These are phyloP conservation scores for Trichonephila inaurata DNA, from an alignment of 1,140 invertebrate genomes.

Conservation along the genomic window DNA sequence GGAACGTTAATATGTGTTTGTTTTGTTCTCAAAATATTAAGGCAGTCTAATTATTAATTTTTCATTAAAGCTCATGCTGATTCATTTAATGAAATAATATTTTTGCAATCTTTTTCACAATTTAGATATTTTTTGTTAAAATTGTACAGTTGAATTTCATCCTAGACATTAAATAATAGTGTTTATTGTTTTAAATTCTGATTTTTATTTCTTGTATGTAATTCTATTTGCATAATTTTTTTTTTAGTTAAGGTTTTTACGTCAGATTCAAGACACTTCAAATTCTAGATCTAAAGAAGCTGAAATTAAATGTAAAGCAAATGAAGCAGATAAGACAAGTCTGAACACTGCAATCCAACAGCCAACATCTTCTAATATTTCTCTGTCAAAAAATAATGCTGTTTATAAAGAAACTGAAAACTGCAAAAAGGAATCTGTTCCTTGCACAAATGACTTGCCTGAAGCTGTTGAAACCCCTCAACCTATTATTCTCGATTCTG, in stretches of 20 bases:
- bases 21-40: no score
- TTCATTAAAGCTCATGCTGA: no score
- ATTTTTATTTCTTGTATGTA: neutral
- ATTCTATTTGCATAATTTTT: neutral
- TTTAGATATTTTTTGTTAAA: no score
- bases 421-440: neutral
- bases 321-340: neutral
- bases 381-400: neutral
- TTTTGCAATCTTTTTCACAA: no score
- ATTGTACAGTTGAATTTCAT: neutral
- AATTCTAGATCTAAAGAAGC: slow-evolving; percentile 2
- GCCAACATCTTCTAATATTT: neutral
- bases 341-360: neutral
- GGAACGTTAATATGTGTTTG: no score
- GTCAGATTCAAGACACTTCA: slow-evolving; percentile 70
- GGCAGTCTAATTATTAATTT: no score
- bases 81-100: no score
- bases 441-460: neutral
- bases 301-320: slow-evolving; percentile 11
- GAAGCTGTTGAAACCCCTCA: neutral
- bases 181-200: neutral
- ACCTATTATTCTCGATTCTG: neutral
- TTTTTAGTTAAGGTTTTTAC: slow-evolving; percentile 68
- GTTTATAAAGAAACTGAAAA: neutral
- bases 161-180: neutral